Conservation (phyloP, 2,888 invertebrate genomes). For the Ophonus ardosiacus region DNA sequence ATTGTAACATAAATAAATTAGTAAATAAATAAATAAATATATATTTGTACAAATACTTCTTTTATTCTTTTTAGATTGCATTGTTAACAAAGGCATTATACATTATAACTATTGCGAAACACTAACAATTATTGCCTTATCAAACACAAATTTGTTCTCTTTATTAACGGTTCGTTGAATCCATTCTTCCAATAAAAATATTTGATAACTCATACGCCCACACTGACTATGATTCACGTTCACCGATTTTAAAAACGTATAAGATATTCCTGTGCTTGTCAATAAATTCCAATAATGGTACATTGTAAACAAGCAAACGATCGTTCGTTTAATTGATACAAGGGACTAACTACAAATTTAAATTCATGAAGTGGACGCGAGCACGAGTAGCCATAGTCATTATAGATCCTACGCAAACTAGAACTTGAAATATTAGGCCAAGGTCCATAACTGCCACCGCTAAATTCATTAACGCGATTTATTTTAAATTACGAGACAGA, state of each 20-base stretch:
- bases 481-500: conserved; percentile 3
- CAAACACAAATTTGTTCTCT: too few species aligned
- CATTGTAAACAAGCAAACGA: conserved; percentile 56
- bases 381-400: conserved; percentile 18
- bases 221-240: neutral
- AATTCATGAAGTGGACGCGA: conserved; percentile 54
- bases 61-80: too few species aligned
- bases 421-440: conserved; percentile 63
- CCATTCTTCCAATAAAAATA: conserved; percentile 1
- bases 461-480: conserved; percentile 31
- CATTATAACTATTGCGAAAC: too few species aligned
- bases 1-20: too few species aligned
- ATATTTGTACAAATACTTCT: too few species aligned
- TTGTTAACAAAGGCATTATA: too few species aligned
- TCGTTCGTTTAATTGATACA: conserved; percentile 57
- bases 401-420: conserved; percentile 28
- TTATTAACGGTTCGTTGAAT: too few species aligned
- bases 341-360: conserved; percentile 53
- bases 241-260: neutral
- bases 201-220: neutral
- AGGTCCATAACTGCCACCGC: conserved; percentile 47
- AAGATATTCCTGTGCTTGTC: neutral
- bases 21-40: too few species aligned
- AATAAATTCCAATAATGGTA: conserved; percentile 54
- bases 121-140: too few species aligned